Percentiles rank a stretch among this genome's conserved stretches.
Evolutionary conservation across 1,140 invertebrate species (phyloP).

Genomic region (Adoxophyes honmai): DNA sequence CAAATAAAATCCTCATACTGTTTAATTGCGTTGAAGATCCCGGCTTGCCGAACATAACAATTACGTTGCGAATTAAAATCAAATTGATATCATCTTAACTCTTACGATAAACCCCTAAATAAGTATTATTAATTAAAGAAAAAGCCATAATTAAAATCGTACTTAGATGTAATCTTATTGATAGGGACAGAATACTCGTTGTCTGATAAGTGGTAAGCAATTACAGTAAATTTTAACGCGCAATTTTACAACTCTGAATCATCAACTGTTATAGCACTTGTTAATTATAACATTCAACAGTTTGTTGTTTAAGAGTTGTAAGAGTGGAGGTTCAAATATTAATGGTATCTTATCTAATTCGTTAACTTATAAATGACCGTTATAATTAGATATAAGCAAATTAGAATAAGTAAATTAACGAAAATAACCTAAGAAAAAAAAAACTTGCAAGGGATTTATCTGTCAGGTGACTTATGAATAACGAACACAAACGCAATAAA

Average conservation of each 20-base stretch:
- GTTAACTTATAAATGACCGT: background rate
- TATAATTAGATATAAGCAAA: background rate
- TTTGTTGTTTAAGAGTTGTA: too few species aligned
- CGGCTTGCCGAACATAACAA: background rate
- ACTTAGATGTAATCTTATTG: background rate
- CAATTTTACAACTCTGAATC: background rate
- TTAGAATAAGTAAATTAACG: background rate
- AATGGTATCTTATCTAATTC: too few species aligned
- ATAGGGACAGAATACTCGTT: slow-evolving; percentile 6
- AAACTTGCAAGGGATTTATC: slow-evolving; percentile 1
- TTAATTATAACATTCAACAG: background rate
- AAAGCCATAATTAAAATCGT: background rate
- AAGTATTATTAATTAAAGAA: background rate
- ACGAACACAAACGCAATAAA: slow-evolving; percentile 9
- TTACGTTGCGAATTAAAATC: background rate
- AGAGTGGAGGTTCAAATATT: too few species aligned
- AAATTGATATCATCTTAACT: background rate
- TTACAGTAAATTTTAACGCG: too few species aligned
- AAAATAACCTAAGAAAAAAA: background rate
- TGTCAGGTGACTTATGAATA: slow-evolving; percentile 8
- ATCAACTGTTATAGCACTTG: background rate
- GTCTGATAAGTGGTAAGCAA: background rate
- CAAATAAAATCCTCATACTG: background rate
- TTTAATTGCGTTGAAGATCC: background rate
- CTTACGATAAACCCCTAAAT: slow-evolving; percentile 3